phyloP scores from a whole-genome alignment of 2,113 vertebrate species.

The Lates calcarifer region DNA sequence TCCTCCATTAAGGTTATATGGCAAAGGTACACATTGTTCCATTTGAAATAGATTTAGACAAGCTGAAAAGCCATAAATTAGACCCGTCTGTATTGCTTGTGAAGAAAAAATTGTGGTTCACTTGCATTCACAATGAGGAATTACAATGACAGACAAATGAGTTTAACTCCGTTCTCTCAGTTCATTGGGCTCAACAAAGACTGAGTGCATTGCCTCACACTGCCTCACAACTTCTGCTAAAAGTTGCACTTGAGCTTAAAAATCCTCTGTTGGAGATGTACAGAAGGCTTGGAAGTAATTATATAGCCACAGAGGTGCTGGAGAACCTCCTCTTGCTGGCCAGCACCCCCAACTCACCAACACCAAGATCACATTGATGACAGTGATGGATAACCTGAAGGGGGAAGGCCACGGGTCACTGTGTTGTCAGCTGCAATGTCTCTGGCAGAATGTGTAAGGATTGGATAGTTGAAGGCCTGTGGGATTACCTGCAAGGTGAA shows the following conservation, averaged over 20 bases:
- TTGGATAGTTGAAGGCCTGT: too few species aligned
- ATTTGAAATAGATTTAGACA: too few species aligned
- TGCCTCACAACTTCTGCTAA: not conserved
- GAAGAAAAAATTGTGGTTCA: not conserved
- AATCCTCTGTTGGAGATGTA: not conserved
- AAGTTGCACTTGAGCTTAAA: not conserved
- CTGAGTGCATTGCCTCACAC: not conserved
- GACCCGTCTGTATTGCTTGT: not conserved
- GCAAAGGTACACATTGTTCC: too few species aligned
- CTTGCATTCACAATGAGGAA: not conserved
- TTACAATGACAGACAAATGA: not conserved
- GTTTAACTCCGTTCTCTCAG: not conserved
- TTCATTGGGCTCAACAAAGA: not conserved
- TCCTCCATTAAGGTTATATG: not conserved
- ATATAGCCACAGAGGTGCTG: not conserved
- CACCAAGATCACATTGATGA: not conserved
- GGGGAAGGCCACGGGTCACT: not conserved
- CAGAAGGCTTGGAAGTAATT: not conserved
- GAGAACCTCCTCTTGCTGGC: not conserved
- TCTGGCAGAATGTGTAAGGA: not conserved
- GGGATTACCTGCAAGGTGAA: not conserved
- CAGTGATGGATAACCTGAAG: conserved; percentile 25
- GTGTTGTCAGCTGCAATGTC: conserved; percentile 6
- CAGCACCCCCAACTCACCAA: not conserved
- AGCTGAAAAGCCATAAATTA: too few species aligned